Percentiles rank a stretch among this genome's conserved stretches.
Evolutionary conservation across 2,888 invertebrate species (phyloP).

Genomic region (Clusia tigrina): DNA sequence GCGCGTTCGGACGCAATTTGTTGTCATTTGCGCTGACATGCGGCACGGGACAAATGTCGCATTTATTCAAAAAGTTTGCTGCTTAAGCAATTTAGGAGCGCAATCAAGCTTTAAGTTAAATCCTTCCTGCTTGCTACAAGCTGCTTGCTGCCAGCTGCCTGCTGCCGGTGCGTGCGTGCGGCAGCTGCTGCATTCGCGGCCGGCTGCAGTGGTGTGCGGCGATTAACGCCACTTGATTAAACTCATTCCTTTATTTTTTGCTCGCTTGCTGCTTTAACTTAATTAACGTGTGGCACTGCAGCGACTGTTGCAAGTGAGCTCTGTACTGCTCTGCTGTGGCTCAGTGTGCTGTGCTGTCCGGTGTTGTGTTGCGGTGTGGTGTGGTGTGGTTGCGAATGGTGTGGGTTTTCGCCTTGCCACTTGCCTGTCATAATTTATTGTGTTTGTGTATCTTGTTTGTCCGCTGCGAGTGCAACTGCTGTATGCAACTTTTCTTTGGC

Average conservation of each 20-base stretch:
- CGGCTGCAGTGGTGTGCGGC: neutral
- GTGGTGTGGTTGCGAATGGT: neutral
- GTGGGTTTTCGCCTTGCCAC: slow-evolving; percentile 11
- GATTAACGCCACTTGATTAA: slow-evolving; percentile 8
- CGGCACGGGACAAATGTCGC: slow-evolving; percentile 9
- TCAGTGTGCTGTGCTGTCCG: neutral
- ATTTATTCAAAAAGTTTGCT: neutral
- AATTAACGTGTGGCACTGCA: slow-evolving; percentile 13
- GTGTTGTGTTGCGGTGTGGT: too few relatives aligned
- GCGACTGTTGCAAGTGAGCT: neutral
- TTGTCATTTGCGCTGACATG: neutral
- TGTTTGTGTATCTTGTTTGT: neutral
- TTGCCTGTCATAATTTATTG: slow-evolving; percentile 19
- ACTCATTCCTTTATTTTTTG: neutral
- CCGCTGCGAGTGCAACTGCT: neutral
- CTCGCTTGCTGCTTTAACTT: slow-evolving; percentile 14
- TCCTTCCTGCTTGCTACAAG: slow-evolving; percentile 13
- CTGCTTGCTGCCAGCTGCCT: neutral
- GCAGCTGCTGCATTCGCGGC: neutral
- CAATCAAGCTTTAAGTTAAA: slow-evolving; percentile 38
- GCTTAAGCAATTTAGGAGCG: neutral
- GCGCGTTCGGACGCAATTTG: neutral
- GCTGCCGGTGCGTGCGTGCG: neutral
- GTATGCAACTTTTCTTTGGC: neutral
- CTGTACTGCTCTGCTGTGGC: too few relatives aligned